These are phyloP conservation scores for Podarcis muralis DNA, from an alignment of 2,113 vertebrate genomes.

Conservation along the genomic window DNA sequence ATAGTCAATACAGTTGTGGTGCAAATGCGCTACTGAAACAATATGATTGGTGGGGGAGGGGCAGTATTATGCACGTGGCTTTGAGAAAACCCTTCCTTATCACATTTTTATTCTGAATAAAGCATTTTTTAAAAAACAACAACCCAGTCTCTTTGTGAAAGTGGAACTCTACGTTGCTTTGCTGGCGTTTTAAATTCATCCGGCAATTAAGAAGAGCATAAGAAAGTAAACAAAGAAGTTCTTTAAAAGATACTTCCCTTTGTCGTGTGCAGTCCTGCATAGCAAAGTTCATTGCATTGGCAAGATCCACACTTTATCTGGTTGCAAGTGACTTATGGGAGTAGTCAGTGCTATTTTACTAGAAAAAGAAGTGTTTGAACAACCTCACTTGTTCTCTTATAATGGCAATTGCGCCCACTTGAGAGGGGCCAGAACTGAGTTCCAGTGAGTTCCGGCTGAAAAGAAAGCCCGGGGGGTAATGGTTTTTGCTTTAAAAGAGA, in stretches of 20 bases:
- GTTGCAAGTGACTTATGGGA: conserved; percentile 8
- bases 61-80: not conserved
- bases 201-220: not conserved
- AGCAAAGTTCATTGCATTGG: conserved; percentile 10
- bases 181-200: conserved; percentile 17
- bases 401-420: too few relatives aligned
- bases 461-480: too few relatives aligned
- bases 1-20: too few relatives aligned
- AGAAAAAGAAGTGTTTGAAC: too few relatives aligned
- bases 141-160: conserved; percentile 40
- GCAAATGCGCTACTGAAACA: too few relatives aligned
- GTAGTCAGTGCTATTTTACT: not conserved
- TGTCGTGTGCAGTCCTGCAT: conserved; percentile 13
- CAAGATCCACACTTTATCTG: conserved; percentile 28
- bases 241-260: not conserved
- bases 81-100: not conserved
- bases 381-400: too few relatives aligned
- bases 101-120: not conserved
- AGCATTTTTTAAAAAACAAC: conserved; percentile 8
- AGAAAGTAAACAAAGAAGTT: conserved; percentile 23
- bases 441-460: too few relatives aligned
- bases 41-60: not conserved
- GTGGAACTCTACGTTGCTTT: conserved; percentile 10
- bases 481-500: not conserved
- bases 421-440: too few relatives aligned